Base-by-base conservation (phyloP, 2,113 vertebrate genomes). In the Poeciliopsis occidentalis region DNA sequence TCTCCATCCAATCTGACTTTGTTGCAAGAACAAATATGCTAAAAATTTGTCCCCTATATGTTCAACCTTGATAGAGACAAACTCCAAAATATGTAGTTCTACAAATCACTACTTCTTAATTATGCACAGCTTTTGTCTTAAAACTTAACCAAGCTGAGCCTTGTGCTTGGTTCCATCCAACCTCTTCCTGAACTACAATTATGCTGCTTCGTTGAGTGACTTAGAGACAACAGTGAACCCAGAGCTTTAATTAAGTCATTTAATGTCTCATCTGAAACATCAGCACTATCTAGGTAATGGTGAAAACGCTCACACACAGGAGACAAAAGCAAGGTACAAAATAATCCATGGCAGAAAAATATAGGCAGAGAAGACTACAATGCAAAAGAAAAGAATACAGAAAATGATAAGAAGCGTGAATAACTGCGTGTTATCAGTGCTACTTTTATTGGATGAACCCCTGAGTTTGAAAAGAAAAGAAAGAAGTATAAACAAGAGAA, bases 401-500 rank as follows among this genome's bases (percentile, higher is more conserved):
- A 84, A 78, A 88, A 83, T 90, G 67, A 87, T 88, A 89, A 90
- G 73, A 91, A 92, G 84, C 85, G 87, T 86, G 34, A 83, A 87
- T 75, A 85, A 81, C 76, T 79, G 84, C 87, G 70, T 88, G 84
- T 86, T 89, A 87, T 71, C 64, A 85, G 86, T 82, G 86, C 90
- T 93, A 88, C 88, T 75, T 91, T 81, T 79, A 86, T 82, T 88
- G 85, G 84, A 88, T 82, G 81, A 91, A 92, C 81, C 94, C 93
- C 94, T 95, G 94, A 94, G 94, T 91, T 92, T 88, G 85, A 91
- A 91, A 67, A 71, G 70, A 41, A 74, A 69, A 82, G 88, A 67
- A 82, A 89, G 62, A 90, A 85, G 84, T 71, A 87, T 70, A 91
- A 79, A 88, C 66, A 82, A 88, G 81, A 90, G 88, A 88, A 79